A percentile compares a stretch with the other conserved stretches of the same genome.
Evolutionary conservation across 2,888 invertebrate species (phyloP).

Genomic region (Pachydiplax longipennis): DNA sequence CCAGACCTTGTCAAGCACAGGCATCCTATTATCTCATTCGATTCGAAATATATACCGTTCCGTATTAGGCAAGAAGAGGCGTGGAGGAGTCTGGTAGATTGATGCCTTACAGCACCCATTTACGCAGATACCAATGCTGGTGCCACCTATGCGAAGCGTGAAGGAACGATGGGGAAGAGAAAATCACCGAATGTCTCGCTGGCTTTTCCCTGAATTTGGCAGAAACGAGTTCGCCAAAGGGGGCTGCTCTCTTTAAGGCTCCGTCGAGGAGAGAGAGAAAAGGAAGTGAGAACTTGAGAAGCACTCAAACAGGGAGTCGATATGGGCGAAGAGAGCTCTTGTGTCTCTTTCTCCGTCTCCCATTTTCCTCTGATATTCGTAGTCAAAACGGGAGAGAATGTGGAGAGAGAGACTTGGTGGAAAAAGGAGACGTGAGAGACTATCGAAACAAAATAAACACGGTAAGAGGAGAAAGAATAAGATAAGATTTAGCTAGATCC

Average conservation of each 20-base stretch:
- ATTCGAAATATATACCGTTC: not conserved
- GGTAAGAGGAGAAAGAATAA: not conserved
- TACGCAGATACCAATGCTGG: not conserved
- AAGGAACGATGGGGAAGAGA: not conserved
- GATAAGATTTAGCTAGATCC: too few relatives aligned
- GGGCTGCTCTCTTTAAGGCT: not conserved
- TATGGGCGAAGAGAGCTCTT: not conserved
- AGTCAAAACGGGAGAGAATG: not conserved
- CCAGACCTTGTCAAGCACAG: not conserved
- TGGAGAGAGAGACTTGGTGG: not conserved
- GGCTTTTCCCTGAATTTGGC: not conserved
- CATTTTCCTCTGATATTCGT: not conserved
- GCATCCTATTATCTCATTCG: not conserved
- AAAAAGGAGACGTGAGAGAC: not conserved
- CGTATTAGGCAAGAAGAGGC: not conserved
- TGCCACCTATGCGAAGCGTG: not conserved
- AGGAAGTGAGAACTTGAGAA: not conserved
- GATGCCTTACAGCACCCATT: not conserved
- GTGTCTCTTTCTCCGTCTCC: not conserved
- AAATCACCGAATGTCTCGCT: not conserved
- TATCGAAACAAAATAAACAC: not conserved
- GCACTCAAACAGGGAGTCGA: conserved; percentile 9
- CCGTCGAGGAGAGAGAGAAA: not conserved
- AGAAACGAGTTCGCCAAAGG: not conserved
- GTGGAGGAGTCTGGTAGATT: not conserved